phyloP scores from a whole-genome alignment of 2,888 invertebrate genomes.

The Microdon myrmicae region DNA sequence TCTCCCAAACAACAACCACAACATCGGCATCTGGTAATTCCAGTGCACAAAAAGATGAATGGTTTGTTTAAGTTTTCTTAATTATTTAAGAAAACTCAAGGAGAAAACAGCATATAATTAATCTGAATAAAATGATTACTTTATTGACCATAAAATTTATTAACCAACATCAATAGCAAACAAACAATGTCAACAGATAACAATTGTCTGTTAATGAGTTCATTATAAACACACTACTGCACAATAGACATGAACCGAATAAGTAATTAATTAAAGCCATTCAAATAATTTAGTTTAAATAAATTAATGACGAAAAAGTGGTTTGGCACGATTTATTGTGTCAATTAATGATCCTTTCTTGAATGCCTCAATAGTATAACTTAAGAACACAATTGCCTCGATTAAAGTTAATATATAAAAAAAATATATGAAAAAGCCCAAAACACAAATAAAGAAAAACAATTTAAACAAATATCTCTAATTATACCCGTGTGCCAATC shows the following conservation, averaged over 20 bases:
- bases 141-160: constrained; percentile 34
- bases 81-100: constrained; percentile 7
- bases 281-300: neutral
- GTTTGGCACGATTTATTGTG: constrained; percentile 16
- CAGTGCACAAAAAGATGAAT: constrained; percentile 90
- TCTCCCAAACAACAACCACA: constrained; percentile 73
- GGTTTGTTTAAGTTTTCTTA: constrained; percentile 80
- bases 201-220: constrained; percentile 29
- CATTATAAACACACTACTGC: constrained; percentile 32
- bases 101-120: constrained; percentile 40
- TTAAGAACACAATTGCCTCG: constrained; percentile 1
- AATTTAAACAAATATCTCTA: neutral
- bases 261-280: no score
- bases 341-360: constrained; percentile 7
- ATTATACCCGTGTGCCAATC: constrained; percentile 21
- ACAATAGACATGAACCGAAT: constrained; percentile 1
- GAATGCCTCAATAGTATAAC: neutral
- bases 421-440: no score
- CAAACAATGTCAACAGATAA: constrained; percentile 6
- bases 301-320: constrained; percentile 12
- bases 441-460: neutral
- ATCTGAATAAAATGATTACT: constrained; percentile 39
- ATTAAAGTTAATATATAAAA: no score
- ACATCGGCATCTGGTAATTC: constrained; percentile 75
- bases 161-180: constrained; percentile 35